These are phyloP conservation scores for Podarcis cretensis DNA, from an alignment of 2,113 vertebrate species.

Conservation along the genomic window DNA sequence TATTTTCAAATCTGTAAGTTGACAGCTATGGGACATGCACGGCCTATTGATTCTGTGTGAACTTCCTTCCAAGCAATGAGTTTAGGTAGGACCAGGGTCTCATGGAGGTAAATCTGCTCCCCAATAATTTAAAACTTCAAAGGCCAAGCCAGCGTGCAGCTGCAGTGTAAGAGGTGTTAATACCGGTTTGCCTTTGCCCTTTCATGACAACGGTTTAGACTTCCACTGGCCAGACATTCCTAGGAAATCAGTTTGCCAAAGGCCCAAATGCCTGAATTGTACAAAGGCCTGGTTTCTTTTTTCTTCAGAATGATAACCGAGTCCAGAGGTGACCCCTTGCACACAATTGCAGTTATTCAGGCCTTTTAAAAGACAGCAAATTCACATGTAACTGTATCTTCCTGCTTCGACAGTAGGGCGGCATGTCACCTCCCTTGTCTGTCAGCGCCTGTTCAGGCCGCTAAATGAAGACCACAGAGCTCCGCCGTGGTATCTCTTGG, in stretches of 20 bases:
- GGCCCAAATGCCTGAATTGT: not conserved
- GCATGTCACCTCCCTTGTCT: constrained; percentile 82
- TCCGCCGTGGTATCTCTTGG: constrained; percentile 82
- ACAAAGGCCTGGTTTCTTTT: constrained; percentile 35
- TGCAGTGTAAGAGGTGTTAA: constrained; percentile 9
- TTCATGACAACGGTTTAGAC: constrained; percentile 38
- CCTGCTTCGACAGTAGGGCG: constrained; percentile 79
- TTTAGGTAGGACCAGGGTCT: not conserved
- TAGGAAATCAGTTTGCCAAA: constrained; percentile 50
- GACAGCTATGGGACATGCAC: not conserved
- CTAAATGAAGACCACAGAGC: constrained; percentile 81
- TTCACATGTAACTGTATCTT: constrained; percentile 83
- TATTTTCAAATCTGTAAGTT: too few species aligned
- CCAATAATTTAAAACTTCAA: not conserved
- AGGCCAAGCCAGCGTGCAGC: not conserved
- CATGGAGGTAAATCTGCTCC: constrained; percentile 4
- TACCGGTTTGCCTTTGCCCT: not conserved
- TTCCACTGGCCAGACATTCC: constrained; percentile 53
- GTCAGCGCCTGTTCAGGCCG: constrained; percentile 88
- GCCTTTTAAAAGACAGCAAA: constrained; percentile 62
- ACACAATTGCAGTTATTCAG: constrained; percentile 61
- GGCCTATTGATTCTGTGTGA: not conserved
- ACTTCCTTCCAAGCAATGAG: not conserved
- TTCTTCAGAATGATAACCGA: constrained; percentile 62
- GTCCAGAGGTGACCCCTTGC: constrained; percentile 61